These are phyloP conservation scores for Pungitius pungitius DNA, from an alignment of 2,113 vertebrate genomes.

Conservation along the genomic window DNA sequence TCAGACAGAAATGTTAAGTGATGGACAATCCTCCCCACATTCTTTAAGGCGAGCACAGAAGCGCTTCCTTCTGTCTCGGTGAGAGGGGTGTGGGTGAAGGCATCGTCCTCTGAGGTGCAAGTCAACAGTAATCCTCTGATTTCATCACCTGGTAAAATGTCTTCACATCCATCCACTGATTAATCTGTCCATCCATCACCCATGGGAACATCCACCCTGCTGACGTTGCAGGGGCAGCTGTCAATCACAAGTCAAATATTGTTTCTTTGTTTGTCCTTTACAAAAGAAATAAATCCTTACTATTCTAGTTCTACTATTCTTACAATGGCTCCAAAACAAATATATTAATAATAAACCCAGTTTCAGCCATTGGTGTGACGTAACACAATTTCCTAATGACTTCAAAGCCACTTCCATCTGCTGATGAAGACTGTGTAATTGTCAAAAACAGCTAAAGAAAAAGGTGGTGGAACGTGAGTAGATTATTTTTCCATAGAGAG, in stretches of 20 bases:
- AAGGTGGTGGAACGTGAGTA: not conserved
- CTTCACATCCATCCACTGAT: slow-evolving; percentile 15
- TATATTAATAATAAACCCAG: too few species aligned
- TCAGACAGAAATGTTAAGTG: not conserved
- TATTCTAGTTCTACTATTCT: not conserved
- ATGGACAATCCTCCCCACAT: slow-evolving; percentile 12
- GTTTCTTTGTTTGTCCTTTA: not conserved
- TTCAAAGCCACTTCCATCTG: not conserved
- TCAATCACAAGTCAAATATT: not conserved
- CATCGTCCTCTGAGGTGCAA: slow-evolving; percentile 33
- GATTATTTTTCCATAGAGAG: not conserved
- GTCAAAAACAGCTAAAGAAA: not conserved
- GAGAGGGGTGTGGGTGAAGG: slow-evolving; percentile 28
- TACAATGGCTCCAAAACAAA: not conserved
- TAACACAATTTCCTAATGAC: not conserved
- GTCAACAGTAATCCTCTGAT: slow-evolving; percentile 42
- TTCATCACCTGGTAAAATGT: slow-evolving; percentile 26
- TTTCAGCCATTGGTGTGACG: not conserved
- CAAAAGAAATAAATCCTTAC: not conserved
- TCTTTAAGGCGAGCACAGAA: slow-evolving; percentile 22
- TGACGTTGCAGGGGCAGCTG: slow-evolving; percentile 1
- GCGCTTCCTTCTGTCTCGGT: slow-evolving; percentile 12
- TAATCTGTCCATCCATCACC: slow-evolving; percentile 9
- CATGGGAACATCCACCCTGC: not conserved
- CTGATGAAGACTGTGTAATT: not conserved